Base-by-base conservation (phyloP, 92 coral and sea anemone species). In the Blastomussa wellsi region DNA sequence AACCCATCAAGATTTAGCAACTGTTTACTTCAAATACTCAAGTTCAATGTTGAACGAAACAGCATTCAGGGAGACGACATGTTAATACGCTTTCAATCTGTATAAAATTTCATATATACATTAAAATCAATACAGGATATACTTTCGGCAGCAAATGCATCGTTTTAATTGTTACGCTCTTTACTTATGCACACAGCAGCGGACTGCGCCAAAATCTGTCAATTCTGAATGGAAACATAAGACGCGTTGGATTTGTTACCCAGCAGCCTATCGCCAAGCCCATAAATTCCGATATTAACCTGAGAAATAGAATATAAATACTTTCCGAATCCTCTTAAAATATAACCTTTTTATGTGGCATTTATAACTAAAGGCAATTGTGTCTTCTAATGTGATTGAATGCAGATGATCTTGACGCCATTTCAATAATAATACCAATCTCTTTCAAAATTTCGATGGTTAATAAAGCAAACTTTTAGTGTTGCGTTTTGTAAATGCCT, bases 61-160 rank as follows among this genome's bases (percentile, higher is more conserved):
- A 39, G 67, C 48, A 49, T 68, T 81, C 77, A 81, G 67, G 36
- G 85, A 81, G 49, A 81, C 85, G 3, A 69, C 7, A 38, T 81
- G 85, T 24, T 81, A 81, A 81, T 68, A 47, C 49, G 20, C 8
- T 5, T 69, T 15, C 36, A 36, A 49, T 68, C 65, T 48, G 64
- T 81, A 9, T 9, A 19, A 35, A 38, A 36, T 44, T 67, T 9
- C 9, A 80, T 68, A 28, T 66, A 66, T 42, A n/a, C 44, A 70
- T 33, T 33, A 28, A 70, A 80, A 31, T 19, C 68, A 62, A 14
- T 26, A 11, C 68, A 57, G 13, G 33, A 28, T 29, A 62, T 62
- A 62, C 24, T 62, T 59, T 62, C 68, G 13, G 14, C 33, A 62
- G 68, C 33, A 26, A 26, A 62, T 26, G 4, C 68, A 62, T 62